A percentile compares a stretch with the other conserved stretches of the same genome.
phyloP scores from a whole-genome alignment of 2,888 invertebrate genomes.

The Spodoptera picta region DNA sequence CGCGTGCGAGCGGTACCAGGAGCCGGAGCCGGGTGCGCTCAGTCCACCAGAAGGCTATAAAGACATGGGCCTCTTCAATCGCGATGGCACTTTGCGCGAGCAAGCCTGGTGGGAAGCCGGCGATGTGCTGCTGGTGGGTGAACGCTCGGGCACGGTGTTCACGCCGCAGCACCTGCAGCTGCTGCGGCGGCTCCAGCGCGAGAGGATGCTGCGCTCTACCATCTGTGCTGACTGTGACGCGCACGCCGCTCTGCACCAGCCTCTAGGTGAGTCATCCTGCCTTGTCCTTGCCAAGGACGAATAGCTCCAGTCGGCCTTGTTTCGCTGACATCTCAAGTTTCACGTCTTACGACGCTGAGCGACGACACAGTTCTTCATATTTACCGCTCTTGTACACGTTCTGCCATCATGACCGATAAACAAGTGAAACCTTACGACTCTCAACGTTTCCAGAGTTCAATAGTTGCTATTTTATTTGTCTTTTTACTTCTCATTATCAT shows the following conservation, averaged over 20 bases:
- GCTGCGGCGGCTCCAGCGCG: slow-evolving; percentile 90
- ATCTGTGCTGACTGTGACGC: slow-evolving; percentile 86
- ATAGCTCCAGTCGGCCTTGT: slow-evolving; percentile 61
- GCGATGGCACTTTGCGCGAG: slow-evolving; percentile 87
- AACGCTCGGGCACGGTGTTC: slow-evolving; percentile 89
- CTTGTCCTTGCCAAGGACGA: slow-evolving; percentile 74
- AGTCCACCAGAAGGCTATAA: slow-evolving; percentile 98
- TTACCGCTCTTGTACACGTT: slow-evolving; percentile 41
- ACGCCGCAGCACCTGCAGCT: slow-evolving; percentile 91
- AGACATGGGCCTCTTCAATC: slow-evolving; percentile 92
- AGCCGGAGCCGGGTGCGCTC: slow-evolving; percentile 94
- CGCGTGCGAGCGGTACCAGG: slow-evolving; percentile 89
- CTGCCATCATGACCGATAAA: slow-evolving; percentile 50
- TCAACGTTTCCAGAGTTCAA: slow-evolving; percentile 36
- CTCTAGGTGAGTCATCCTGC: slow-evolving; percentile 82
- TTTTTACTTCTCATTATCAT: slow-evolving; percentile 13
- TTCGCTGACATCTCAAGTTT: slow-evolving; percentile 53
- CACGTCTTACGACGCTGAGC: slow-evolving; percentile 52
- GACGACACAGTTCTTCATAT: slow-evolving; percentile 31
- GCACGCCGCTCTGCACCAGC: slow-evolving; percentile 83
- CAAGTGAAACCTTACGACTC: slow-evolving; percentile 66
- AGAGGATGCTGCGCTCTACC: slow-evolving; percentile 88
- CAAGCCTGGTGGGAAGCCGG: slow-evolving; percentile 89
- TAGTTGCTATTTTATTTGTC: slow-evolving; percentile 13
- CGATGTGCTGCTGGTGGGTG: slow-evolving; percentile 88